Evolutionary conservation across 2,113 vertebrate genomes (phyloP).

Genomic region (Macaca nemestrina): DNA sequence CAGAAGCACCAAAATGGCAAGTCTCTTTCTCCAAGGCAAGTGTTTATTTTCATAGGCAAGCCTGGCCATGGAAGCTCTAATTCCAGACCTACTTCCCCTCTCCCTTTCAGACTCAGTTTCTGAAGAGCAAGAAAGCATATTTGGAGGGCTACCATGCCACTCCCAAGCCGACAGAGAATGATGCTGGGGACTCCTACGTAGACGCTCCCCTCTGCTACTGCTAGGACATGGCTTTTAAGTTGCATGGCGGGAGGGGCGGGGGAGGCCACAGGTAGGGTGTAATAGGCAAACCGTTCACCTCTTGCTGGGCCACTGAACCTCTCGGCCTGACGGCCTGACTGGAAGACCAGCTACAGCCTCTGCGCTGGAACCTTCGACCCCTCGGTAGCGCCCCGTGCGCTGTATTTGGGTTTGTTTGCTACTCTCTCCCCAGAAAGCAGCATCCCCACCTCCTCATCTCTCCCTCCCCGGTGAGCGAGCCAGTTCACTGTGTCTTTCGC

Average conservation of each 20-base stretch:
- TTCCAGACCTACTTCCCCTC: slow-evolving; percentile 62
- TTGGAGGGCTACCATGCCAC: slow-evolving; percentile 54
- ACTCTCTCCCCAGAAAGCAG: slow-evolving; percentile 20
- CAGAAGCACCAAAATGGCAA: not conserved
- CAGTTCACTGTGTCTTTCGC: not conserved
- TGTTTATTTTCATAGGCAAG: slow-evolving; percentile 61
- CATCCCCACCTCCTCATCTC: not conserved
- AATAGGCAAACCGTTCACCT: not conserved
- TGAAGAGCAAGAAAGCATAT: slow-evolving; percentile 60
- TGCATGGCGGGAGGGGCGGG: not conserved
- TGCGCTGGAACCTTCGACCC: not conserved
- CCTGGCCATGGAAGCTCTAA: slow-evolving; percentile 59
- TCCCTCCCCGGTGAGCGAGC: not conserved
- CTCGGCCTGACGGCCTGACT: not conserved
- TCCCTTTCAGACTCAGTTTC: slow-evolving; percentile 57
- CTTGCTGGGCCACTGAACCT: not conserved
- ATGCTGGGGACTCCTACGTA: slow-evolving; percentile 43
- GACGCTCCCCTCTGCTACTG: not conserved
- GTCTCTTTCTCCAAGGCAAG: slow-evolving; percentile 48
- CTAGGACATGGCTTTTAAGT: slow-evolving; percentile 28
- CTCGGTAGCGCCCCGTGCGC: slow-evolving; percentile 30
- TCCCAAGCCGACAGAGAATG: slow-evolving; percentile 57
- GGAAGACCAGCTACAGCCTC: not conserved
- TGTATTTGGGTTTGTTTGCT: slow-evolving; percentile 57
- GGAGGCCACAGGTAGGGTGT: not conserved